Base-by-base conservation (phyloP, 1,140 invertebrate genomes). In the Euwallacea similis region DNA sequence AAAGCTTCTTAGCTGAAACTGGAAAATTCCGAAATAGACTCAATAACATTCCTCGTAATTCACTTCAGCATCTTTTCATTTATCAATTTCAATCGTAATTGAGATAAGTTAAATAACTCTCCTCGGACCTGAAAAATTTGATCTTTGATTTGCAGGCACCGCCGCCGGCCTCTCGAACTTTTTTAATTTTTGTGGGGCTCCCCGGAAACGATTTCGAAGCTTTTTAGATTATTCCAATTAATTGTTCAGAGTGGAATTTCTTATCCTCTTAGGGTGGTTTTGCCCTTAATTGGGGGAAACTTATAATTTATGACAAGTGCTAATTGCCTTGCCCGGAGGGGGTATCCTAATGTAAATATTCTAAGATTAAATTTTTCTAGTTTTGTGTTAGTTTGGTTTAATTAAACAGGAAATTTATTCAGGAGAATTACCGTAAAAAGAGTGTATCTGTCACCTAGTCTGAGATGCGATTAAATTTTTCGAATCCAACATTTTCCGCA, bases 21-120 rank as follows among this genome's bases (percentile, higher is more conserved):
- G 21, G 21, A 33, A 33, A 33, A 33, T 33, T 33, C 21, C 21
- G 21, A 33, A 33, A 33, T 33, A 33, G 21, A 33, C 21, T 33
- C 21, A 33, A 33, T 33, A 33, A 33, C 21, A 33, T 33, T 33
- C 4, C 21, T 33, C 21, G 21, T 33, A 33, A 33, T 33, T 4
- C 21, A 33, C 21, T 33, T 33, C 21, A 33, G 1, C 21, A 33
- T 33, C 21, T 33, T 33, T 33, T 33, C 46, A 61, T 61, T 61
- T 61, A 61, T 61, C 59, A 61, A 61, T 61, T 61, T 61, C 59
- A 61, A 11, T 61, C 42, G 21, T 61, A 61, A 61, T 61, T 61
- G 59, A 61, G 59, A 42, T 43, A 56, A 56, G 11, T 21, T 16
- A 16, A 56, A 56, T 21, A 56, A 56, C 54, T 56, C 16, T 56